A percentile compares a stretch with the other conserved stretches of the same genome.
These are phyloP conservation scores for Alosa alosa DNA, from an alignment of 2,113 vertebrate genomes.

Conservation along the genomic window DNA sequence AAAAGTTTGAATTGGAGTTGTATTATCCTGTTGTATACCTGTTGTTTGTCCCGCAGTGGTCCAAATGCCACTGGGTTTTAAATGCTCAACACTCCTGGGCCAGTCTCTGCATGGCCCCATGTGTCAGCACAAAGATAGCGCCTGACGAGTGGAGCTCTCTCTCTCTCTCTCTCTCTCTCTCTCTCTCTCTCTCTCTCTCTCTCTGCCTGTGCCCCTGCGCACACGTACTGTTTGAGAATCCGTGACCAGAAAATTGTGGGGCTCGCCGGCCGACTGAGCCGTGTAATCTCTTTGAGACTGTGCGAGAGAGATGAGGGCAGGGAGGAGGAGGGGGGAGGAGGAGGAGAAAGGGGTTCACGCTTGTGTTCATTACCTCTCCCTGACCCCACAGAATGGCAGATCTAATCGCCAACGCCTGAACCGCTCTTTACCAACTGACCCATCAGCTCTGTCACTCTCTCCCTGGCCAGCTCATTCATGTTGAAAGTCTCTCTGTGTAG, in stretches of 20 bases:
- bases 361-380: constrained; percentile 77
- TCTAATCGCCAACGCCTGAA: constrained; percentile 68
- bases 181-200: too few relatives aligned
- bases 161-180: too few relatives aligned
- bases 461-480: constrained; percentile 32
- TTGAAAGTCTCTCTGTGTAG: constrained; percentile 23
- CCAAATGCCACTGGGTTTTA: not conserved
- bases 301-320: constrained; percentile 39
- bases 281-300: constrained; percentile 40
- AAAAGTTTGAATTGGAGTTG: not conserved
- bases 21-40: not conserved
- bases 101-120: not conserved
- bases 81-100: not conserved
- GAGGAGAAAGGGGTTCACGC: constrained; percentile 35
- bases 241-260: constrained; percentile 39
- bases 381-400: constrained; percentile 76
- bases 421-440: constrained; percentile 61
- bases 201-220: constrained; percentile 23
- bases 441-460: constrained; percentile 52
- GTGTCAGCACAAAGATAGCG: constrained; percentile 10
- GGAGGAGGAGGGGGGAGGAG: constrained; percentile 35
- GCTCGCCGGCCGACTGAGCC: constrained; percentile 44
- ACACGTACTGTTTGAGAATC: constrained; percentile 37
- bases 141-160: constrained; percentile 16
- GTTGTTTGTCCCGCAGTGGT: not conserved